Evolutionary conservation across 2,113 vertebrate species (phyloP).

Genomic region (Ammodytes dubius): DNA sequence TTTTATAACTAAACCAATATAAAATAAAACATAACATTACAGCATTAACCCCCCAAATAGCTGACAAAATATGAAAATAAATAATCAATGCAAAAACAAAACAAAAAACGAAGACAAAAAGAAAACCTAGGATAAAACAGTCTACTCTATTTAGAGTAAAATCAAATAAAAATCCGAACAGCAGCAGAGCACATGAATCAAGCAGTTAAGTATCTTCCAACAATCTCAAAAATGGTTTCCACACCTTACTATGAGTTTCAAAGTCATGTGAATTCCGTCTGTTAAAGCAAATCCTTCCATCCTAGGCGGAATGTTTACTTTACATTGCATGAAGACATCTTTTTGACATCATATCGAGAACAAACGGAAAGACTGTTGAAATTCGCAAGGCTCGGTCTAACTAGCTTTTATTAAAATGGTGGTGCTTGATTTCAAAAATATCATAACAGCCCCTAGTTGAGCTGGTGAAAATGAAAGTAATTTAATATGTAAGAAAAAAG

Average conservation of each 20-base stretch:
- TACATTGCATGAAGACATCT: not conserved
- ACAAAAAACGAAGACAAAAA: not conserved
- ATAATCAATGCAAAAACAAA: not conserved
- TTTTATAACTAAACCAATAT: not conserved
- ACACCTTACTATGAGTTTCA: too few relatives aligned
- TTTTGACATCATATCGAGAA: not conserved
- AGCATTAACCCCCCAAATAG: not conserved
- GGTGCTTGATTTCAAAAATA: constrained; percentile 8
- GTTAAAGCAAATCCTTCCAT: too few relatives aligned
- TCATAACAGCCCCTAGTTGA: not conserved
- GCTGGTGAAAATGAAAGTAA: not conserved
- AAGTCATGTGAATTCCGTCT: too few relatives aligned
- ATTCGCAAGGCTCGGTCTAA: not conserved
- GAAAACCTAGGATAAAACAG: too few relatives aligned
- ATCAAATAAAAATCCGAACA: too few relatives aligned
- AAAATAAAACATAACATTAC: not conserved
- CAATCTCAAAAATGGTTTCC: too few relatives aligned
- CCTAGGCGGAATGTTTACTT: too few relatives aligned
- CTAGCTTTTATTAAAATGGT: constrained; percentile 22
- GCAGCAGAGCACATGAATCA: too few relatives aligned
- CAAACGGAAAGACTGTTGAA: not conserved
- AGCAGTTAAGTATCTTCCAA: too few relatives aligned
- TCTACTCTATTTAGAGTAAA: too few relatives aligned
- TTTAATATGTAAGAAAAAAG: constrained; percentile 34
- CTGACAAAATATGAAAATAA: not conserved